A percentile compares a stretch with the other conserved stretches of the same genome.
Conservation (phyloP, 2,113 vertebrate species). For the Phylloscopus trochilus region DNA sequence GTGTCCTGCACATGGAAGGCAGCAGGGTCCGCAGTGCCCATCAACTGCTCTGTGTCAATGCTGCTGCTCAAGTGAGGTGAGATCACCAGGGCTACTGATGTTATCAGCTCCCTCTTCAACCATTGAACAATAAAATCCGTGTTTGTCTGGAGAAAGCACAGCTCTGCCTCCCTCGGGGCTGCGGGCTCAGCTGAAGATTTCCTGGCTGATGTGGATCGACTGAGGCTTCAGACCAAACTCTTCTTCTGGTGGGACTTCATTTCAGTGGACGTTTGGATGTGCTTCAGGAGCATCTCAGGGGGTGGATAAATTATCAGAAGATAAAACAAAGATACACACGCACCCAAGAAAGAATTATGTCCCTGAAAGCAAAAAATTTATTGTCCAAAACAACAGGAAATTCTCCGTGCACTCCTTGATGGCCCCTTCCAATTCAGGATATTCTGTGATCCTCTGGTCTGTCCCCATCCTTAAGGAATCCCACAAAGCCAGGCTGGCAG, state of each 20-base stretch:
- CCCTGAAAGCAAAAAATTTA: background rate
- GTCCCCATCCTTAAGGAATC: background rate
- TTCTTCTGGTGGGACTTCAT: background rate
- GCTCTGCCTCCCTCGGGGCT: background rate
- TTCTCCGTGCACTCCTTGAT: background rate
- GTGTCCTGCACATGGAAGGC: background rate
- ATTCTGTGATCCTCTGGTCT: background rate
- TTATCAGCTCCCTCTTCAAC: background rate
- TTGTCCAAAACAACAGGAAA: background rate
- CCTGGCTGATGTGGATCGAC: rapidly evolving
- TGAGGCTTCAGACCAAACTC: background rate
- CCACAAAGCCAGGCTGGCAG: background rate
- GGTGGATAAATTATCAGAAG: background rate
- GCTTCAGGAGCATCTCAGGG: background rate
- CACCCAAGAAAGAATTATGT: background rate
- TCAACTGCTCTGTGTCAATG: rapidly evolving
- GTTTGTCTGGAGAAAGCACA: background rate
- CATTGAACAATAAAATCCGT: rapidly evolving
- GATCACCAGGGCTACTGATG: background rate
- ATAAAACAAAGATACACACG: background rate
- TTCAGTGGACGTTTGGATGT: background rate
- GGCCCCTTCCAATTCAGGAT: background rate
- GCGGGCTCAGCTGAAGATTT: background rate
- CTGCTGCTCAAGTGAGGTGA: background rate
- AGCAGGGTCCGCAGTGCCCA: rapidly evolving